phyloP scores from a whole-genome alignment of 2,113 vertebrate species.

The Brachypodius melanocephalos region DNA sequence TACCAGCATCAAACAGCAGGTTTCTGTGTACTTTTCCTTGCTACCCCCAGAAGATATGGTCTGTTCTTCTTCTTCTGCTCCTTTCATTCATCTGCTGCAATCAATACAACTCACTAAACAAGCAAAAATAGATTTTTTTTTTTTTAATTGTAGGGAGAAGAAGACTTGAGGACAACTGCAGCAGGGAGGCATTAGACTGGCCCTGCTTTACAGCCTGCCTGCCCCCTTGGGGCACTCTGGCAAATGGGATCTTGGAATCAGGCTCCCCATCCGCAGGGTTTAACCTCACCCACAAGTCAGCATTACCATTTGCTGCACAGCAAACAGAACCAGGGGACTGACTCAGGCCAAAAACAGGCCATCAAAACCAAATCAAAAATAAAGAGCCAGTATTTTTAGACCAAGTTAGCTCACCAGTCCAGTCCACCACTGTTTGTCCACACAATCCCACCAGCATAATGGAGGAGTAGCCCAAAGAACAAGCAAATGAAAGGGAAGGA shows the following conservation, averaged over 20 bases:
- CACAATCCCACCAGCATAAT: not conserved
- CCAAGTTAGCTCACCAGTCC: not conserved
- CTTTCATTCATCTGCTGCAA: not conserved
- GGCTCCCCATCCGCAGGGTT: not conserved
- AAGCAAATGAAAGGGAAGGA: not conserved
- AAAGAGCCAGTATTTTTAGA: not conserved
- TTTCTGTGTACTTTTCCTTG: not conserved
- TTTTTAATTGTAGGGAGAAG: not conserved
- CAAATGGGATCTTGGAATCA: not conserved
- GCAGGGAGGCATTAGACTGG: not conserved
- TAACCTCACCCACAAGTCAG: not conserved
- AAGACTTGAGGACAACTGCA: not conserved
- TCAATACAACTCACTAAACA: not conserved
- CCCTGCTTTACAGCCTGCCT: not conserved
- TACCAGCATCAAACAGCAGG: not conserved
- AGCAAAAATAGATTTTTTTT: not conserved
- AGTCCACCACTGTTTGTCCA: not conserved
- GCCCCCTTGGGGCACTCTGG: not conserved
- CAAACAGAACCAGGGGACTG: not conserved
- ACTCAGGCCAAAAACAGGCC: not conserved
- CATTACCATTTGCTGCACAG: not conserved
- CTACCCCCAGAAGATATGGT: not conserved
- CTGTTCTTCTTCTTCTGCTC: not conserved
- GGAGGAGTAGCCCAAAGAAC: not conserved
- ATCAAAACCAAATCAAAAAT: not conserved